Evolutionary conservation across 2,113 vertebrate genomes (phyloP).

Genomic region (Pitta sordida): DNA sequence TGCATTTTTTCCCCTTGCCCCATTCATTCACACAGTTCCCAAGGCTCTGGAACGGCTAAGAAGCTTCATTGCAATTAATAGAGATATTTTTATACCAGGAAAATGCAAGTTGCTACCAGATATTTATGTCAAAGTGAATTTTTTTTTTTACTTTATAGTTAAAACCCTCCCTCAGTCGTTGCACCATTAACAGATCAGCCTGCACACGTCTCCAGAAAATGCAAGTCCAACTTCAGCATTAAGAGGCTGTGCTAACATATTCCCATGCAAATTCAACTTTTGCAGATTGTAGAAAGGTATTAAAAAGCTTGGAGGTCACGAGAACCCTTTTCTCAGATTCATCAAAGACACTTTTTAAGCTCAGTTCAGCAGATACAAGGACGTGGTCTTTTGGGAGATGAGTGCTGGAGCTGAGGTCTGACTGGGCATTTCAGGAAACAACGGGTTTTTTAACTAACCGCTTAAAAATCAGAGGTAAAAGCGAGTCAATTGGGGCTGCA

Average conservation of each 20-base stretch:
- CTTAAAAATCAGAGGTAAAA: neutral
- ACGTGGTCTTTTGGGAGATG: neutral
- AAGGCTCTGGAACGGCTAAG: neutral
- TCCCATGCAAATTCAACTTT: neutral
- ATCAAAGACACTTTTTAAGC: rapidly evolving
- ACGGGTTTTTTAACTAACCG: rapidly evolving
- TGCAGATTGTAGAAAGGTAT: neutral
- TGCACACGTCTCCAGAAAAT: neutral
- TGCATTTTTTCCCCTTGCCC: neutral
- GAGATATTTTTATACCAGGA: neutral
- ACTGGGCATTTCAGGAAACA: rapidly evolving
- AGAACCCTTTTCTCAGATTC: rapidly evolving
- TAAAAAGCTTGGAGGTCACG: rapidly evolving
- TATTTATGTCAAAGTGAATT: neutral
- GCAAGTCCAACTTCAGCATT: neutral
- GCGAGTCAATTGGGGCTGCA: rapidly evolving
- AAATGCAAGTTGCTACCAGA: neutral
- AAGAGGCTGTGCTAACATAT: neutral
- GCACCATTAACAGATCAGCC: neutral
- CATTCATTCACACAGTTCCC: neutral
- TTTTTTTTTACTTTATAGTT: neutral
- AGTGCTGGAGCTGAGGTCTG: neutral
- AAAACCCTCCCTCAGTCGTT: neutral
- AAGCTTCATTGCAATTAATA: neutral
- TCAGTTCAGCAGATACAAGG: neutral